Evolutionary conservation across 2,797 vertebrate genomes (phyloP).

Genomic region (Pampus argenteus): DNA sequence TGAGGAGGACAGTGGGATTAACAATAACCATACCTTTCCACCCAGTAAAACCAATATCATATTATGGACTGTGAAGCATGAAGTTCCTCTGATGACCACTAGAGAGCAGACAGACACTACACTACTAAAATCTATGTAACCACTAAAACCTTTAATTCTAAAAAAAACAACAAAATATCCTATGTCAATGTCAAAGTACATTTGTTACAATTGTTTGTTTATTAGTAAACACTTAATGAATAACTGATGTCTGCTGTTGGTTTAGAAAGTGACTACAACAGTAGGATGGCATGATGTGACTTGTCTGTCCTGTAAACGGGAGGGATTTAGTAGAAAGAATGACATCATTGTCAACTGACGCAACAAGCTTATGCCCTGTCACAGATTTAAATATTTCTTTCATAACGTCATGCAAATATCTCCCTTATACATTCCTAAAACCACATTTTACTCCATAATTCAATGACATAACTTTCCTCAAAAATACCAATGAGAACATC

Average conservation of each 20-base stretch:
- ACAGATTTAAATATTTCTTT: constrained; percentile 33
- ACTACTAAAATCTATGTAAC: neutral
- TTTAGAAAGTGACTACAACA: neutral
- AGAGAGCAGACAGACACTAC: constrained; percentile 51
- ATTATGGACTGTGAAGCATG: constrained; percentile 10
- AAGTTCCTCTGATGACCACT: constrained; percentile 50
- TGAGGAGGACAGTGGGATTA: neutral
- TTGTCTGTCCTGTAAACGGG: constrained; percentile 13
- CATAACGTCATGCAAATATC: constrained; percentile 21
- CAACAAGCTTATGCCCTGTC: constrained; percentile 13
- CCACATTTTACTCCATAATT: neutral
- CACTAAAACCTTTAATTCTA: neutral
- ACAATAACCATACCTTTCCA: neutral
- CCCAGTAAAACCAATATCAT: no score
- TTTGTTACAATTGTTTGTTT: no score
- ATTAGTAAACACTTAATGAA: neutral
- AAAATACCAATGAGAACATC: neutral
- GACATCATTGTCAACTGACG: constrained; percentile 36
- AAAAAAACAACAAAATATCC: neutral
- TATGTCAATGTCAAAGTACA: neutral
- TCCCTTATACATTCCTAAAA: neutral
- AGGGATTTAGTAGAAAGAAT: constrained; percentile 47
- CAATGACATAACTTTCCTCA: constrained; percentile 5
- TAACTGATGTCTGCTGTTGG: constrained; percentile 7
- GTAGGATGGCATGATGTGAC: constrained; percentile 20